Evolutionary conservation across 2,113 vertebrate species (phyloP).

Genomic region (Sphyrna mokarran): DNA sequence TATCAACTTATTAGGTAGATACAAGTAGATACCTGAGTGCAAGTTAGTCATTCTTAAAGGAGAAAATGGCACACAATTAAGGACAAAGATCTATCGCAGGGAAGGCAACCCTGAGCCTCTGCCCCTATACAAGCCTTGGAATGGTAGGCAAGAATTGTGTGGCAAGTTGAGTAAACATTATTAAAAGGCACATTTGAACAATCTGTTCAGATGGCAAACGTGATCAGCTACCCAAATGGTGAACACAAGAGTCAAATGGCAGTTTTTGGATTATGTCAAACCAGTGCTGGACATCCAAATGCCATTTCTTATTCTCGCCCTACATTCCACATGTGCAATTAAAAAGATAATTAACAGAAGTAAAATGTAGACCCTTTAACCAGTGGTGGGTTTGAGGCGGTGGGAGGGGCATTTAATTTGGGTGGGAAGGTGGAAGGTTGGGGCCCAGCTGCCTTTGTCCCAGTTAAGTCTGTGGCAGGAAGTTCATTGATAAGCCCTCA

Average conservation of each 20-base stretch:
- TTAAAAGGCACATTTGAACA: not conserved
- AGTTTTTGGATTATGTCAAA: not conserved
- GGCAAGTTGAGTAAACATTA: not conserved
- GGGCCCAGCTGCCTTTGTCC: too few species aligned
- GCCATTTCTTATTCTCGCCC: not conserved
- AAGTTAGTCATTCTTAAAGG: not conserved
- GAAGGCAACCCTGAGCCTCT: not conserved
- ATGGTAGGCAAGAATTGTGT: not conserved
- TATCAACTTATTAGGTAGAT: not conserved
- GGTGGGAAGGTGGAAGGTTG: too few species aligned
- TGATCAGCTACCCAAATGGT: not conserved
- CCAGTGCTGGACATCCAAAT: not conserved
- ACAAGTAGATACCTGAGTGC: not conserved
- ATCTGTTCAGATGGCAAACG: not conserved
- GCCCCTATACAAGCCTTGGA: not conserved
- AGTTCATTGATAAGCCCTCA: too few species aligned
- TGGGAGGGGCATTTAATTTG: too few species aligned
- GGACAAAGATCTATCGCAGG: not conserved
- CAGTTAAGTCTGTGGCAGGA: too few species aligned
- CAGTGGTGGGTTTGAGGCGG: too few species aligned
- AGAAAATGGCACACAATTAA: not conserved
- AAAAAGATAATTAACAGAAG: not conserved
- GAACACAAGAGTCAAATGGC: not conserved
- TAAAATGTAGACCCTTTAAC: not conserved
- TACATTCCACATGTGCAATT: not conserved